Evolutionary conservation across 1,140 invertebrate species (phyloP).

Genomic region (Drosophila miranda): DNA sequence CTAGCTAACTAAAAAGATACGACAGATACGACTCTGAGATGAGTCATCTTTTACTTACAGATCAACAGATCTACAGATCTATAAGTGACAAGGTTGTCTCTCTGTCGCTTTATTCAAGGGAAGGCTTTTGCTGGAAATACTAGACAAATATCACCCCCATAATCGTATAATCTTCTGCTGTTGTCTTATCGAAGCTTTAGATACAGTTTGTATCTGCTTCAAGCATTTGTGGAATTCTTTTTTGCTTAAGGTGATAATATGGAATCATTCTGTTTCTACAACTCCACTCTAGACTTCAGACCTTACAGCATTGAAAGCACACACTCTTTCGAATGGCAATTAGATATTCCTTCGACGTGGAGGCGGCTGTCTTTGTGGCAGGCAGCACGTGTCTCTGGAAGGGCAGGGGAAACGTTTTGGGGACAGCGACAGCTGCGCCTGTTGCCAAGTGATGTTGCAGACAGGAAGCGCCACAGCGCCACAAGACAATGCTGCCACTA

Average conservation of each 20-base stretch:
- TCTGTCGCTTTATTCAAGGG: conserved; percentile 20
- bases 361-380: conserved; percentile 60
- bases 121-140: conserved; percentile 12
- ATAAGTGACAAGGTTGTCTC: conserved; percentile 8
- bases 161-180: not conserved
- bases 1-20: conserved; percentile 33
- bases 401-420: conserved; percentile 32
- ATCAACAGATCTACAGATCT: not conserved
- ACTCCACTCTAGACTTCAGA: no score
- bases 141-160: not conserved
- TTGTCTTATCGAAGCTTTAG: conserved; percentile 9
- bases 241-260: not conserved
- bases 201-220: not conserved
- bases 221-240: conserved; percentile 2
- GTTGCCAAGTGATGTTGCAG: conserved; percentile 65
- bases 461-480: conserved; percentile 62
- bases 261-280: no score
- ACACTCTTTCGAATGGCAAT: conserved; percentile 40
- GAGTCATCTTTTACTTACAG: conserved; percentile 12
- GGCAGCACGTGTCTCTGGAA: conserved; percentile 62
- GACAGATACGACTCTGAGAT: conserved; percentile 7
- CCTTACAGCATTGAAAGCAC: no score
- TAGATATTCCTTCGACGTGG: conserved; percentile 72
- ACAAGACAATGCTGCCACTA: conserved; percentile 25
- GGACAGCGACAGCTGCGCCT: conserved; percentile 58